Conservation (phyloP, 2,797 vertebrate genomes). For the Diplodus sargus region DNA sequence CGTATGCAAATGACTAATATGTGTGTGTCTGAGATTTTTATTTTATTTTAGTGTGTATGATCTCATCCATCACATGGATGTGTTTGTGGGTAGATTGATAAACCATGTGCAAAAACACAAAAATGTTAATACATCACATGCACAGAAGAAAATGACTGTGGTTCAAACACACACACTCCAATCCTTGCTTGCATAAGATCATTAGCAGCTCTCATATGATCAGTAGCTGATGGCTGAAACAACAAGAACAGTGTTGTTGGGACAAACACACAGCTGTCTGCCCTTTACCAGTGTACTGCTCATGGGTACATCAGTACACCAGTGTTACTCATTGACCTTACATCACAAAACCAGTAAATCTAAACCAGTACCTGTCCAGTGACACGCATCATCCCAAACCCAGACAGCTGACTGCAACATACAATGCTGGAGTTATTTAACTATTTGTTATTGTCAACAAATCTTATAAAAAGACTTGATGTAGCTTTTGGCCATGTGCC, state of each 20-base stretch:
- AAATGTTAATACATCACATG: slow-evolving; percentile 39
- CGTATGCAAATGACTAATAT: slow-evolving; percentile 4
- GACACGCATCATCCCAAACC: background rate
- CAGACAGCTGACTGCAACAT: background rate
- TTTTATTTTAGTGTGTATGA: background rate
- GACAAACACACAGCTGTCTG: slow-evolving; percentile 12
- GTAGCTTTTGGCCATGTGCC: background rate
- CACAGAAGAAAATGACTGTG: background rate
- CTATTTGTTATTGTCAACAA: background rate
- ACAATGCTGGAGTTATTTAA: background rate
- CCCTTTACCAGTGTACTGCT: background rate
- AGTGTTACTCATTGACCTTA: background rate
- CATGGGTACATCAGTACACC: slow-evolving; percentile 14
- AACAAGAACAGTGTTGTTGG: slow-evolving; percentile 62
- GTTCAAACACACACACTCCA: slow-evolving; percentile 10
- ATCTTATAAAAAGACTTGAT: slow-evolving; percentile 4
- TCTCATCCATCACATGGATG: slow-evolving; percentile 6
- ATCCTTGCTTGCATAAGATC: slow-evolving; percentile 45
- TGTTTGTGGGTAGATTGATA: background rate
- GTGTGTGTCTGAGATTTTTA: background rate
- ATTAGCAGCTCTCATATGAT: slow-evolving; percentile 76
- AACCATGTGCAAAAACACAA: slow-evolving; percentile 1
- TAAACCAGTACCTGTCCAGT: background rate
- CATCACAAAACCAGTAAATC: background rate
- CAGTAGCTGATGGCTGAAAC: slow-evolving; percentile 57